These are phyloP conservation scores for Drosophila fuyamai DNA, from an alignment of 1,140 invertebrate species.

Conservation along the genomic window DNA sequence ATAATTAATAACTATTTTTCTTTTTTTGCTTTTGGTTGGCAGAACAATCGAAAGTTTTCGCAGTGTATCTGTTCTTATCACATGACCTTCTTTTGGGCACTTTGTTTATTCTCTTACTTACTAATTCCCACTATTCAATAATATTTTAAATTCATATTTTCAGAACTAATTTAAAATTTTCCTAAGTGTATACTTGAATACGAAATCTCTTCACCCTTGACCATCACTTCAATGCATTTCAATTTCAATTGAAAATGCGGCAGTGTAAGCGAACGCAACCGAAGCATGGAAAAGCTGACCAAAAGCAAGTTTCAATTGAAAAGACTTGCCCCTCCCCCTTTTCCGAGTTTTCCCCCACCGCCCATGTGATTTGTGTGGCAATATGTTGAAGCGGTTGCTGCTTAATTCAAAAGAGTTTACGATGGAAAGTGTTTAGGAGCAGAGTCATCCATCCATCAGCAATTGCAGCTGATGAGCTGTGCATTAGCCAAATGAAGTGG, in stretches of 20 bases:
- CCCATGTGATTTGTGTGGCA: conserved; percentile 46
- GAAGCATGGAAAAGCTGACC: conserved; percentile 18
- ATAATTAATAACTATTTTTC: too few relatives aligned
- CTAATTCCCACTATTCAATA: too few relatives aligned
- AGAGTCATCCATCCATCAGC: conserved; percentile 19
- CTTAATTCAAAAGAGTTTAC: conserved; percentile 51
- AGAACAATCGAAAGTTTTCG: background rate
- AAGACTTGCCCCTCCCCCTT: conserved; percentile 15
- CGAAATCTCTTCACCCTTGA: conserved; percentile 2
- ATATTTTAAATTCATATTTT: background rate
- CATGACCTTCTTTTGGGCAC: background rate
- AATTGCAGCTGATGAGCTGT: conserved; percentile 37
- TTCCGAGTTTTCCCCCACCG: background rate
- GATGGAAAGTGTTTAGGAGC: conserved; percentile 51
- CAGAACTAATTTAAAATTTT: background rate
- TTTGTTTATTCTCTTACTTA: background rate
- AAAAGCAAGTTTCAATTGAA: conserved; percentile 43
- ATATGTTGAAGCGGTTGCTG: conserved; percentile 27
- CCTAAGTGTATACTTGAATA: background rate
- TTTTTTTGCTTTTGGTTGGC: too few relatives aligned
- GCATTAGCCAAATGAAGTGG: conserved; percentile 51
- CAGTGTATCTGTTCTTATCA: background rate
- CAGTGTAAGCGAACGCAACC: conserved; percentile 2
- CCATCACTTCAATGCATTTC: conserved; percentile 19
- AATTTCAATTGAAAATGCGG: conserved; percentile 17